A percentile compares a stretch with the other conserved stretches of the same genome.
These are phyloP conservation scores for Hystrix cristata DNA, from an alignment of 2,113 vertebrate genomes.

Conservation along the genomic window DNA sequence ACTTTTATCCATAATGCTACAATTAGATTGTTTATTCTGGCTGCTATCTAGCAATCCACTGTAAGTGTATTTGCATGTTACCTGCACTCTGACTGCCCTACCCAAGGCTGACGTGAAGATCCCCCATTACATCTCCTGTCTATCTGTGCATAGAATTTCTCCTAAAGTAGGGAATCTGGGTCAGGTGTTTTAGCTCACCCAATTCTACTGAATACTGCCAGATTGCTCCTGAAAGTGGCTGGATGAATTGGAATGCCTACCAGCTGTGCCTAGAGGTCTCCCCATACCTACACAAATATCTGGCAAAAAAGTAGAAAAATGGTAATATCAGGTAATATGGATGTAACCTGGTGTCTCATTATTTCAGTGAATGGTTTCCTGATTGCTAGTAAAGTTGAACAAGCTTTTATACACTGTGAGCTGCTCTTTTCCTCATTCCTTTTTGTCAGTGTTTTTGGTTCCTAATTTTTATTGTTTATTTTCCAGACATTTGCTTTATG, in stretches of 20 bases:
- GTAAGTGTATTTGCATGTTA: not conserved
- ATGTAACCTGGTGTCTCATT: not conserved
- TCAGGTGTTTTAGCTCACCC: not conserved
- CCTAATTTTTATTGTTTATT: constrained; percentile 21
- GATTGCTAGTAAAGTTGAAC: not conserved
- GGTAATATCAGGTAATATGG: too few relatives aligned
- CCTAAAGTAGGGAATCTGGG: not conserved
- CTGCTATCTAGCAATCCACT: not conserved
- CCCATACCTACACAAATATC: not conserved
- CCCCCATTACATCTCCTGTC: not conserved
- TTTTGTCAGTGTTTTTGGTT: not conserved
- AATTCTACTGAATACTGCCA: not conserved
- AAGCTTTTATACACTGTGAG: not conserved
- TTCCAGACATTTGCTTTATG: not conserved
- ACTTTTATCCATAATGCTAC: not conserved
- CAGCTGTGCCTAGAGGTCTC: not conserved
- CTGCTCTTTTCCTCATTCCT: not conserved
- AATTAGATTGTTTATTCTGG: not conserved
- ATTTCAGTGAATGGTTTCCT: not conserved
- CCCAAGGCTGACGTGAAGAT: not conserved
- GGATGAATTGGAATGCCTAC: not conserved
- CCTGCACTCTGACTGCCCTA: not conserved
- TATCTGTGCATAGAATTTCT: not conserved
- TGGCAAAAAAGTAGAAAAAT: not conserved
- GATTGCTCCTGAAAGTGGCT: not conserved